A percentile compares a stretch with the other conserved stretches of the same genome.
Evolutionary conservation across 2,888 invertebrate genomes (phyloP).

Genomic region (Pyrrhia umbra): DNA sequence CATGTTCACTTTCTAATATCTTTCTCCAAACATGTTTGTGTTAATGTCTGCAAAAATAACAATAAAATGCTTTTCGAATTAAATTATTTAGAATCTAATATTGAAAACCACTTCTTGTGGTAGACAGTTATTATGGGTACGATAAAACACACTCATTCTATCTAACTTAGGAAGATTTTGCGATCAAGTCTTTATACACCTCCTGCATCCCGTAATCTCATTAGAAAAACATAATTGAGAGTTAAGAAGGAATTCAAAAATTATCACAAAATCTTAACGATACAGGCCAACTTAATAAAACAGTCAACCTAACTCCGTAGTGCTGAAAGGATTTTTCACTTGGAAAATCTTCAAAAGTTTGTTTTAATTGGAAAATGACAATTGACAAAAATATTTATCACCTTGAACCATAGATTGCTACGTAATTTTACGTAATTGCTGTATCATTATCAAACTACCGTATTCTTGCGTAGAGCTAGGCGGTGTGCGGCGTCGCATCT

Average conservation of each 20-base stretch:
- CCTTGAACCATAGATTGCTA: conserved; percentile 84
- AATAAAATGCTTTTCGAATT: conserved; percentile 25
- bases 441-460: conserved; percentile 88
- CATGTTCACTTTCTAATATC: conserved; percentile 56
- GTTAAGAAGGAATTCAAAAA: conserved; percentile 34
- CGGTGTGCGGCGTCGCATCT: conserved; percentile 82
- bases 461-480: conserved; percentile 84
- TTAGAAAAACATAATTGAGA: conserved; percentile 63
- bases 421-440: conserved; percentile 88
- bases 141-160: conserved; percentile 50
- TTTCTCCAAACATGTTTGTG: conserved; percentile 29
- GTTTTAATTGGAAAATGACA: conserved; percentile 62
- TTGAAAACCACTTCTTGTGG: conserved; percentile 20
- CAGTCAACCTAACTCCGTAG: not conserved
- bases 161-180: conserved; percentile 61
- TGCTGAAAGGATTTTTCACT: not conserved
- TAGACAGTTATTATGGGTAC: conserved; percentile 1
- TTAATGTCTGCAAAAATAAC: conserved; percentile 37
- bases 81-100: conserved; percentile 26
- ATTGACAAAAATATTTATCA: conserved; percentile 73
- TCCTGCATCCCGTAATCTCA: conserved; percentile 51
- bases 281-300: not conserved
- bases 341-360: not conserved
- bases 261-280: not conserved
- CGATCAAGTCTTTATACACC: conserved; percentile 64